Conservation (phyloP, 1,140 invertebrate species). For the Trissolcus basalis region DNA sequence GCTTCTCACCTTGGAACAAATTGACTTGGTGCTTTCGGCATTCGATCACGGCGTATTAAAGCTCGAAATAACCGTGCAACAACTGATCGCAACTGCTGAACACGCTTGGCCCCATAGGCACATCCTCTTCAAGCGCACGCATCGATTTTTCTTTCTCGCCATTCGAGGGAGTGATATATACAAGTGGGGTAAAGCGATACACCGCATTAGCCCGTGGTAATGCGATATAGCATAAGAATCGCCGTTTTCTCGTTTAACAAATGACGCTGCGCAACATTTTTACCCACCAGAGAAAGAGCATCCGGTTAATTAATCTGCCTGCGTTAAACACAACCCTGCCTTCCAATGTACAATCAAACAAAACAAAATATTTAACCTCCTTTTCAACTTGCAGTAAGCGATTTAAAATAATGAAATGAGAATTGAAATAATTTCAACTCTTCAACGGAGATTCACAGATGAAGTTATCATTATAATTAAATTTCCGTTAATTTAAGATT, state of each 20-base stretch:
- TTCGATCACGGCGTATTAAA: constrained; percentile 36
- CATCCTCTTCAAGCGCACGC: constrained; percentile 24
- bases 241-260: constrained; percentile 9
- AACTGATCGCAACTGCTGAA: constrained; percentile 24
- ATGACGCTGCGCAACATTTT: not conserved
- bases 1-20: constrained; percentile 9
- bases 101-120: constrained; percentile 13
- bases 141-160: constrained; percentile 39
- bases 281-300: not conserved
- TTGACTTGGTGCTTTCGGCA: constrained; percentile 29
- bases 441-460: too few relatives aligned
- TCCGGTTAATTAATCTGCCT: not conserved
- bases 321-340: too few relatives aligned
- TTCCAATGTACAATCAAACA: not conserved
- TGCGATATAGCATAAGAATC: constrained; percentile 23
- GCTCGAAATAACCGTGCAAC: constrained; percentile 31
- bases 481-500: too few relatives aligned
- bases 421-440: too few relatives aligned
- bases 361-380: too few relatives aligned
- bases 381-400: too few relatives aligned
- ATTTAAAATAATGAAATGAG: too few relatives aligned
- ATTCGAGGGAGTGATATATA: constrained; percentile 19
- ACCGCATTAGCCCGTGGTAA: constrained; percentile 21
- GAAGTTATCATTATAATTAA: too few relatives aligned
- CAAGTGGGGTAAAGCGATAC: constrained; percentile 37